Base-by-base conservation (phyloP, 2,113 vertebrate genomes). In the Motacilla alba region DNA sequence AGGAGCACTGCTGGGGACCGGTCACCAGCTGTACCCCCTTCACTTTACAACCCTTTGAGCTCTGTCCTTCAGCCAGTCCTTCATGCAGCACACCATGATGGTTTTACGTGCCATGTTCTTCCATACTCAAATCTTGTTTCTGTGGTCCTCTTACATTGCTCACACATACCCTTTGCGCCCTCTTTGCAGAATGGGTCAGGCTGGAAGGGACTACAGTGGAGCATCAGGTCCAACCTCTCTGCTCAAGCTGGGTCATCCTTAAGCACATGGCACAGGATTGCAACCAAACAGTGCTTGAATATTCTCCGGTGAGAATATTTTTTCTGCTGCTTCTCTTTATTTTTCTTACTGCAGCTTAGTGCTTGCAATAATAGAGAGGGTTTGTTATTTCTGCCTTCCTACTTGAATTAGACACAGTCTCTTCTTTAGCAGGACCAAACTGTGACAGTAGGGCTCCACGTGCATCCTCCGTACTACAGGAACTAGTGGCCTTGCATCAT, bases 1-100 rank as follows among this genome's bases (percentile, higher is more conserved):
- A 83, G 56, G 43, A 72, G 37, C 56, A 50, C 13, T 2, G 2
- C 33, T 58, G 64, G 33, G 31, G 4, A 17, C 23, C 0, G 1
- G 21, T 69, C 31, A 35, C n/a, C 35, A 83, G 39, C 47, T 24
- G 39, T 41, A 27, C 43, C 15, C 15, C 43, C 19, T 58, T 35
- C 15, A 43, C 27, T 77, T 56, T 43, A 15, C 26, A 80, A 1
- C 33, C 27, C 41, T 81, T 8, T 49, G 47, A 75, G 47, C 47
- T 62, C 31, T 55, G 31, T 27, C 56, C 37, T 77, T 43, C 64
- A 63, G 49, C 27, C 33, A 24, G 43, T 44, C 39, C 19, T 56
- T 43, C 75, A 74, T 17, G 7, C 46, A 60, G 46, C 1, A 1
- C 30, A 47, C 13, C 11, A 7, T 15, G 18, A 18, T 30, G 19